Base-by-base conservation (phyloP, 2,113 vertebrate genomes). In the Dipodomys merriami region DNA sequence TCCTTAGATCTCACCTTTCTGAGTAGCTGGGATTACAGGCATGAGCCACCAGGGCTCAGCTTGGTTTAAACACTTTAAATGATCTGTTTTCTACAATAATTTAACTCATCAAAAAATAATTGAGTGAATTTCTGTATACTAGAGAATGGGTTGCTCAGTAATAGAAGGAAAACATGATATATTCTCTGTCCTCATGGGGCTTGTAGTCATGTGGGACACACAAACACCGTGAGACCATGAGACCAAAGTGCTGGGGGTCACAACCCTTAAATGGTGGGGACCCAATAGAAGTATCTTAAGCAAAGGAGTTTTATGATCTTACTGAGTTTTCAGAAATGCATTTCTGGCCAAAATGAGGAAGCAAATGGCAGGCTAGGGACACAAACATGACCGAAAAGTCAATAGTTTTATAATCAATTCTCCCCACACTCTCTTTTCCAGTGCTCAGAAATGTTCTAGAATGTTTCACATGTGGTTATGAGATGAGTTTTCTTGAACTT, bases 281-380 rank as follows among this genome's bases (percentile, higher is more conserved):
- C 60, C 79, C 86, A 72, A 73, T 86, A 33, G 27, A 80, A 3
- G 10, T 46, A 29, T 74, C 83, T 53, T 65, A 23, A 82, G 49
- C 10, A 77, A 73, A 12, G 16, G 2, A 77, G 68, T 84, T 65
- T 27, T 22, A 71, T 13, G 27, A 88, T 18, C 49, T 67, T 53
- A 35, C 39, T 87, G 83, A 79, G 69, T 29, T 76, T 91, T 95
- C 73, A 65, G 73, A 76, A 88, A 65, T 44, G 74, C 20, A 71
- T 39, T 62, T 88, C 87, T 67, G 73, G 10, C 64, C 91, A 27
- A 39, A 65, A 19, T 4, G 15, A 39, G 57, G 60, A 53, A 80
- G 16, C 27, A 2, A 29, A 67, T 49, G 30, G 53, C 9, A 46
- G 13, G n/a, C 65, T 49, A 76, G 30, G 23, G 49, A 72, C 25